Evolutionary conservation across 2,113 vertebrate species (phyloP).

Genomic region (Scolopax mira): DNA sequence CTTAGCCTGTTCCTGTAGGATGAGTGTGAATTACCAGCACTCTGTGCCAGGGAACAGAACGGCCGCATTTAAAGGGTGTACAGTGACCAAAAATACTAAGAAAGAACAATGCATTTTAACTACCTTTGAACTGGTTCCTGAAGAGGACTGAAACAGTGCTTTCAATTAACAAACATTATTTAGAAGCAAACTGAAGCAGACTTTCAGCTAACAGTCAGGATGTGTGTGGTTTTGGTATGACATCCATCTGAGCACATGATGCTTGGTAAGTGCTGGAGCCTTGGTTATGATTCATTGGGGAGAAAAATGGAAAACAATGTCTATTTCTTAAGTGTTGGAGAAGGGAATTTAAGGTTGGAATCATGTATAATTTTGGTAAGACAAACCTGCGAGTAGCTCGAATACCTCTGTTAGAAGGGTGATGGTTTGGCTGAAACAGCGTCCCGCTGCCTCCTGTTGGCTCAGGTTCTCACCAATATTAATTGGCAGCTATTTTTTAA

Average conservation of each 20-base stretch:
- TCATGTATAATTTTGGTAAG: neutral
- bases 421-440: rapidly evolving
- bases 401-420: neutral
- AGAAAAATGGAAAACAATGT: conserved; percentile 30
- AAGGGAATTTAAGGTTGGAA: neutral
- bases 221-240: conserved; percentile 47
- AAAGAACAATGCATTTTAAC: neutral
- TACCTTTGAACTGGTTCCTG: neutral
- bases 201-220: conserved; percentile 24
- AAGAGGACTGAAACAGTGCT: neutral
- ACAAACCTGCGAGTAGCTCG: neutral
- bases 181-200: neutral
- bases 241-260: conserved; percentile 35
- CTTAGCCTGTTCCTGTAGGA: neutral
- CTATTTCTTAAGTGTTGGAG: conserved; percentile 2
- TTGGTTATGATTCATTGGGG: conserved; percentile 25
- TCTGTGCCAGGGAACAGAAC: neutral
- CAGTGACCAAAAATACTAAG: neutral
- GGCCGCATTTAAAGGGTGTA: neutral
- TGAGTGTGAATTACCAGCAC: neutral
- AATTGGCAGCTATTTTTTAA: neutral
- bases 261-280: conserved; percentile 31
- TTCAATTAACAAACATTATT: neutral
- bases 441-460: rapidly evolving
- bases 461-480: rapidly evolving